Evolutionary conservation across 1,140 invertebrate genomes (phyloP).

Genomic region (honey bee (Apis mellifera)): Amel_HAv3.1 CM009934.2:11577501-11578000

Average conservation of each 20-base stretch:
- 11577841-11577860: too few relatives aligned
- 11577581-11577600: background rate
- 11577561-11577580: background rate
- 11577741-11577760: too few relatives aligned
- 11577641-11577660: background rate
- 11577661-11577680: background rate
- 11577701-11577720: background rate
- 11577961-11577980: too few relatives aligned
- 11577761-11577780: too few relatives aligned
- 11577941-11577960: background rate
- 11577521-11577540: constrained; percentile 53
- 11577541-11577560: constrained; percentile 54
- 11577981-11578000: background rate
- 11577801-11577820: too few relatives aligned
- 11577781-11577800: too few relatives aligned
- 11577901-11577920: background rate
- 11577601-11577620: background rate
- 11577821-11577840: too few relatives aligned
- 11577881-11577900: constrained; percentile 19
- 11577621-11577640: background rate
- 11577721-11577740: constrained; percentile 54
- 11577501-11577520: constrained; percentile 42
- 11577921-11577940: background rate
- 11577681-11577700: constrained; percentile 21
- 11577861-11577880: background rate